phyloP scores from a whole-genome alignment of 2,888 invertebrate species.

The Drosophila paramelanica region DNA sequence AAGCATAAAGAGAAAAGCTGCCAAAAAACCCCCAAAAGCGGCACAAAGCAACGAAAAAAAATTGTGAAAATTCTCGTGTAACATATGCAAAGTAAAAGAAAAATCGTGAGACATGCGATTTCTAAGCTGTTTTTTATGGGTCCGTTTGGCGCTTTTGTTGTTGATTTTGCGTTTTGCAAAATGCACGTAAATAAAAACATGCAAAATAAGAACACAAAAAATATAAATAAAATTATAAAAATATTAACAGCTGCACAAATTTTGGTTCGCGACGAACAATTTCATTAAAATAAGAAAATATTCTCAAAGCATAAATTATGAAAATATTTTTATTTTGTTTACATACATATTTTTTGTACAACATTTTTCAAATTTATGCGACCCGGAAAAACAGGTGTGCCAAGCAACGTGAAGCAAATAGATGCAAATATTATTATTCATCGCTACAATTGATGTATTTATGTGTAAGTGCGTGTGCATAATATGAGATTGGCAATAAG shows the following conservation, averaged over 20 bases:
- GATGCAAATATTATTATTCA: slow-evolving; percentile 29
- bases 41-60: slow-evolving; percentile 20
- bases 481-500: neutral
- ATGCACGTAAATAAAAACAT: slow-evolving; percentile 22
- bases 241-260: slow-evolving; percentile 46
- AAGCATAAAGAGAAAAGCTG: slow-evolving; percentile 44
- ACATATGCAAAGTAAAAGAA: slow-evolving; percentile 25
- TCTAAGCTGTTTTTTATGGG: slow-evolving; percentile 19
- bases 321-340: slow-evolving; percentile 21
- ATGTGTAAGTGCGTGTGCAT: neutral
- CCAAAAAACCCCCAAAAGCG: slow-evolving; percentile 18
- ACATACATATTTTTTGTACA: slow-evolving; percentile 58
- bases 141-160: slow-evolving; percentile 25
- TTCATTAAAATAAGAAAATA: slow-evolving; percentile 46
- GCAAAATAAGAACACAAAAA: neutral
- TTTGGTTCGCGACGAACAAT: slow-evolving; percentile 25
- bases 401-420: slow-evolving; percentile 26
- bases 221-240: slow-evolving; percentile 17
- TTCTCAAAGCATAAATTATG: slow-evolving; percentile 53
- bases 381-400: slow-evolving; percentile 37
- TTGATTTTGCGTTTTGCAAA: slow-evolving; percentile 40
- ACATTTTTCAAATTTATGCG: slow-evolving; percentile 51
- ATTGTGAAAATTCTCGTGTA: slow-evolving; percentile 18
- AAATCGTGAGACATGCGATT: slow-evolving; percentile 22
- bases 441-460: slow-evolving; percentile 5